These are phyloP conservation scores for Hydractinia echinata DNA, from an alignment of 30 jellyfish, hydroid and myxozoan genomes.

Conservation along the genomic window DNA sequence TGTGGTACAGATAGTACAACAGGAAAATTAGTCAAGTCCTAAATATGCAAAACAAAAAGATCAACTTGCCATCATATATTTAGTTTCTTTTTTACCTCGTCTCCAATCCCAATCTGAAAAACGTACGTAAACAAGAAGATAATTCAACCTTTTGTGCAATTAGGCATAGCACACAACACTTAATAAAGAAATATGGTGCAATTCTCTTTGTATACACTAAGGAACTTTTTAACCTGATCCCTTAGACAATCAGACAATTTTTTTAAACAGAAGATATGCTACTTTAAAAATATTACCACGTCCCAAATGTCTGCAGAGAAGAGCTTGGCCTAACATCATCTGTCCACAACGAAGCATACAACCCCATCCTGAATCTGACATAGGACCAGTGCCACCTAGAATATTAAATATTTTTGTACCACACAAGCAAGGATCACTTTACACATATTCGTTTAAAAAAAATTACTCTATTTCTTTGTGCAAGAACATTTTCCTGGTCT, in stretches of 20 bases:
- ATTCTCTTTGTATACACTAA: no score
- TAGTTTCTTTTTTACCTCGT: conserved; percentile 52
- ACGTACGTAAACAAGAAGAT: neutral
- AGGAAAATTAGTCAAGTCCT: no score
- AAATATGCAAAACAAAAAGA: neutral
- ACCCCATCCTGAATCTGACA: conserved; percentile 99
- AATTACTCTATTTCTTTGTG: neutral
- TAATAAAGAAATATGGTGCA: no score
- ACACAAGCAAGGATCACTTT: neutral
- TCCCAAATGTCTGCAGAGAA: conserved; percentile 86
- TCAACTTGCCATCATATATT: conserved; percentile 61
- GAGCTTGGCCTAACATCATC: conserved; percentile 96
- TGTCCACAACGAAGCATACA: conserved; percentile 99
- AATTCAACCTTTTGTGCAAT: no score
- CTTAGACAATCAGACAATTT: no score
- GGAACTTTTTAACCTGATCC: no score
- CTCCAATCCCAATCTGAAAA: conserved; percentile 90
- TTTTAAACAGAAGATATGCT: no score
- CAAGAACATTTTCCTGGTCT: neutral
- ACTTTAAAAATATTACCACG: conserved; percentile 40
- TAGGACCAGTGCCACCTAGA: conserved; percentile 98
- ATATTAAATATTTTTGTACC: neutral
- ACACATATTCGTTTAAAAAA: neutral
- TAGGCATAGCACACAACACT: no score
- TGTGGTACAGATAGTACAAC: no score